Base-by-base conservation (phyloP, 2,113 vertebrate genomes). In the Baryphthengus martii region DNA sequence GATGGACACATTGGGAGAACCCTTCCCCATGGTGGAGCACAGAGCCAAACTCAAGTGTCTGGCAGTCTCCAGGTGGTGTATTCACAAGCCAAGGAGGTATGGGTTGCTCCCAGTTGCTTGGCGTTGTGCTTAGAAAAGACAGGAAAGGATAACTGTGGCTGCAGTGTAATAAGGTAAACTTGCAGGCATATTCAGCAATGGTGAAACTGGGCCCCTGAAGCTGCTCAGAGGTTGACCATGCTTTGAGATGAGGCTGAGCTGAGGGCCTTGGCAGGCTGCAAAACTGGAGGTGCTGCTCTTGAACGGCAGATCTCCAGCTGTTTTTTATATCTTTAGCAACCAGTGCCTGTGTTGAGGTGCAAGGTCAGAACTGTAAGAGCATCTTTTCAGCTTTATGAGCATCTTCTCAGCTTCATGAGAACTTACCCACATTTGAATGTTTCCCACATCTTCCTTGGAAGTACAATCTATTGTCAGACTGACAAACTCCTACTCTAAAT, bases 391-490 rank as follows among this genome's bases (percentile, higher is more conserved):
- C 10, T 77, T 49, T 55, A 24, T 7, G 25, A 49, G 40, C 47
- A 55, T 75, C 55, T 70, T 62, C 49, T 37, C 37, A 65, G 28
- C 10, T 73, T 52, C 52, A 26, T 8, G 28, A 52, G 52, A 74
- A 62, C 37, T 63, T 50, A 40, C 42, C 28, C 35, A 29, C 0
- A 0, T 33, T 26, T 24, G 2, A 37, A 14, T 24, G 29, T 40
- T 77, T 89, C 53, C 59, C 31, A 39, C 13, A 1, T 26, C 5
- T 49, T 40, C 45, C 35, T 49, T n/a, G 45, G 84, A 58, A 61
- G 10, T 3, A 13, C 17, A 33, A 39, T 23, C 20, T 52, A 17
- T 29, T 67, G 14, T 59, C 72, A 42, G 25, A 17, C 35, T 35
- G 67, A 29, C 26, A 24, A 4, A 73, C n/a, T 61, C 63, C 68